These are phyloP conservation scores for Fistularia commersonii DNA, from an alignment of 2,797 vertebrate genomes.

Conservation along the genomic window DNA sequence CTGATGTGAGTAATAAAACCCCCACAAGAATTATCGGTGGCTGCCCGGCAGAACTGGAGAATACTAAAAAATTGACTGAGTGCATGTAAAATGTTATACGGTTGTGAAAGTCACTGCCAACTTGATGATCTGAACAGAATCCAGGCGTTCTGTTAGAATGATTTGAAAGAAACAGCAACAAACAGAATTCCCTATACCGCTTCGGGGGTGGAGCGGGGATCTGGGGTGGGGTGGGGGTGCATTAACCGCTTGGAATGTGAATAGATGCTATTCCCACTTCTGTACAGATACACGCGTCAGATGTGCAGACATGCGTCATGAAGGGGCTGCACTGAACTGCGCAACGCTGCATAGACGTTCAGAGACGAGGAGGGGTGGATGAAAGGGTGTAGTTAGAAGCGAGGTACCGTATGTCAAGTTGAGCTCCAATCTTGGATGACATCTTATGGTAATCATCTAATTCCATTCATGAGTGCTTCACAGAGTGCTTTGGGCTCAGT, in stretches of 20 bases:
- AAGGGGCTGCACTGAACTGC: conserved; percentile 11
- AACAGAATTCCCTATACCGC: conserved; percentile 32
- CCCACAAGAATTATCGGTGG: no score
- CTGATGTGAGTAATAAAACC: no score
- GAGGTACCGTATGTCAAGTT: conserved; percentile 1
- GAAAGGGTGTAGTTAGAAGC: background rate
- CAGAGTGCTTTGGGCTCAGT: background rate
- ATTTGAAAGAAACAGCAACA: background rate
- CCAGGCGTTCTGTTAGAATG: no score
- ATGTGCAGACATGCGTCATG: conserved; percentile 41
- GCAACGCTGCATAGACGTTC: conserved; percentile 3
- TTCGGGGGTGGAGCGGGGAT: no score
- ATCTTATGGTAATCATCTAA: conserved; percentile 28
- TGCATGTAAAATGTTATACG: no score
- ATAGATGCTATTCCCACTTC: conserved; percentile 30
- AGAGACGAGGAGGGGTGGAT: conserved; percentile 12
- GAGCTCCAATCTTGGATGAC: conserved; percentile 13
- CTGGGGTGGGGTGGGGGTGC: no score
- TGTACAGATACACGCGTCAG: conserved; percentile 38
- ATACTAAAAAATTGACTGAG: no score
- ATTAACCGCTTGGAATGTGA: conserved; percentile 21
- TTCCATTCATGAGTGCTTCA: conserved; percentile 3
- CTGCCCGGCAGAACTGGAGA: no score
- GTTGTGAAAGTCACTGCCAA: no score
- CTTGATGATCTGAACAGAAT: no score